Evolutionary conservation across 2,797 vertebrate genomes (phyloP).

Genomic region (Pelochelys cantorii): DNA sequence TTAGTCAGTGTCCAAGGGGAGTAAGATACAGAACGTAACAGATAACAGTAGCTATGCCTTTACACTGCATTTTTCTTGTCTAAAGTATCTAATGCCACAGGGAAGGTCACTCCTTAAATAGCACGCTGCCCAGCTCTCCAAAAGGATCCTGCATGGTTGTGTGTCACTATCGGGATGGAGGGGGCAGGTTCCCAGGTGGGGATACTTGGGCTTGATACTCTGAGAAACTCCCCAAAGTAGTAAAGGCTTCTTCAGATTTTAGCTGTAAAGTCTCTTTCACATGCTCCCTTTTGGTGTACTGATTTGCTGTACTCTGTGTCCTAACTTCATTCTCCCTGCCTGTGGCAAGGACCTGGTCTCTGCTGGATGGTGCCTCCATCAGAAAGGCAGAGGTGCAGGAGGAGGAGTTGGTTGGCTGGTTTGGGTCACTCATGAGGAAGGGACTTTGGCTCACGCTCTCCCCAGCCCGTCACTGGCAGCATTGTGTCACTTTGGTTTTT

Average conservation of each 20-base stretch:
- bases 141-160: background rate
- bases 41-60: background rate
- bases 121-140: background rate
- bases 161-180: background rate
- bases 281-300: background rate
- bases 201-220: background rate
- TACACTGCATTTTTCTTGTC: background rate
- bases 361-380: background rate
- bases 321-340: background rate
- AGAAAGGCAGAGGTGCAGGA: background rate
- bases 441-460: background rate
- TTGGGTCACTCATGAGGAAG: background rate
- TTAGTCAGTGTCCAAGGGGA: background rate
- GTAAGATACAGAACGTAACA: background rate
- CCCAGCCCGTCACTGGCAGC: accelerated
- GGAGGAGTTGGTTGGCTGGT: background rate
- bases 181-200: background rate
- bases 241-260: background rate
- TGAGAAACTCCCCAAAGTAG: background rate
- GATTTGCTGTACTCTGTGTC: background rate
- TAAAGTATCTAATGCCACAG: background rate
- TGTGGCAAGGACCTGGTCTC: background rate
- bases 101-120: background rate
- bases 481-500: background rate
- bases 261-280: background rate